Base-by-base conservation (phyloP, 2,797 vertebrate species). In the Artibeus jamaicensis region DNA sequence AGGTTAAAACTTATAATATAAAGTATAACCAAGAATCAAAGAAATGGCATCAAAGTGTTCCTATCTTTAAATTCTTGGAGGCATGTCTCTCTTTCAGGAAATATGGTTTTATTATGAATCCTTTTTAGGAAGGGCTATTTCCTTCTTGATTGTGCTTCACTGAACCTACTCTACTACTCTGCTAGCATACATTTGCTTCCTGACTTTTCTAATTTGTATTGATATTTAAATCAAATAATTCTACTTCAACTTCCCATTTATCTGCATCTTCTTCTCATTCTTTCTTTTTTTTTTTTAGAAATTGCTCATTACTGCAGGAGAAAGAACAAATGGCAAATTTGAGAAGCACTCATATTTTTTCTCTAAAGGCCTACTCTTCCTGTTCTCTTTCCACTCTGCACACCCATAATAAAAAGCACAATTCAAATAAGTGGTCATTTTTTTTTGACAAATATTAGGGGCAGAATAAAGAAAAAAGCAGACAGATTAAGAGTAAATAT, bases 191-290 rank as follows among this genome's bases (percentile, higher is more conserved):
- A 81, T 76, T 93, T 97, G 79, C 95, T 97, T 97, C 93, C 89
- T 93, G 85, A 50, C 46, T 89, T 96, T 71, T 53, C 37, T 94
- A 68, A 77, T 93, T 94, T 96, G 93, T 93, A 93, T 83, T 89
- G 18, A 81, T 22, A 42, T 96, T 94, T 97, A 96, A 97, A 98
- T 97, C 96, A 92, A 1, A 0, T 96, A 97, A 98, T 98, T 97
- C 96, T 18, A 74, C 86, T 98, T 98, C 98, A 98, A 98, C 89
- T 93, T 98, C 86, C 94, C 96, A 98, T 98, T 98, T 98, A 94
- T 97, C 95, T 96, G 88, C 71, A 95, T 89, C 83, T 96, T 86
- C 81, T 96, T 98, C 86, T 96, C 91, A 94, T 98, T 67, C 37
- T 96, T 95, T 89, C 92, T 44, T 44, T 44, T 44, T 44, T 50